Evolutionary conservation across 1,140 invertebrate genomes (phyloP), one percentile per base, ranked within the genome.

Genomic region (Geopemphigus sp.): DNA sequence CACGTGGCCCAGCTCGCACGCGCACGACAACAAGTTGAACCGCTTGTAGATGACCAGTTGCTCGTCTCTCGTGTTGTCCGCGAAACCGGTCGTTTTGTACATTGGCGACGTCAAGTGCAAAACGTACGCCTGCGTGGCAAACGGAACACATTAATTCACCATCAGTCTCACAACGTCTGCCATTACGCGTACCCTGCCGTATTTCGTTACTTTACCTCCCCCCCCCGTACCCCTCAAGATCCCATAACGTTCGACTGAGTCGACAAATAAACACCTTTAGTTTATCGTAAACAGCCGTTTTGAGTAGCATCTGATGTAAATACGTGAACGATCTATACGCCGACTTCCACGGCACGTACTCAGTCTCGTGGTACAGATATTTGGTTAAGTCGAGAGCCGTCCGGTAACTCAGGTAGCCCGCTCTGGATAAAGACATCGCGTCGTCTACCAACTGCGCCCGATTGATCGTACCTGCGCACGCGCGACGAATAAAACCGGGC

Each of bases 371-470:
- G 0, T 83, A 85, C 59, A 95, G 85, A 83, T 94, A 95, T 29
- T 88, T 89, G 0, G 92, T 93, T 0, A 93, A 87, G 82, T 93
- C 90, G 82, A 95, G 84, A 10, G 93, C 92, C 0, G 89, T 89
- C 1, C 87, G 84, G 82, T 93, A 93, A 74, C 88, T 85, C 2
- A 93, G 82, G 59, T 88, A 86, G 17, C 89, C 90, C 14, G 89
- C 89, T n/a, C 90, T 85, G 0, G 94, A 94, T 53, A 98, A 86
- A 83, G 94, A 94, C 83, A 96, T 88, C 0, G 93, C 91, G 85
- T 97, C 95, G 83, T 97, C 93, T 0, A 97, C 87, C 6, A 97
- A 86, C 85, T 97, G 95, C 0, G 94, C 95, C 81, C 95, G 86
- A 85, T 97, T 97, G 32, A 92, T 89, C 0, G 90, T 87, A 59